These are phyloP conservation scores for Eudyptes chrysolophus DNA, from an alignment of 2,113 vertebrate genomes.

Conservation along the genomic window DNA sequence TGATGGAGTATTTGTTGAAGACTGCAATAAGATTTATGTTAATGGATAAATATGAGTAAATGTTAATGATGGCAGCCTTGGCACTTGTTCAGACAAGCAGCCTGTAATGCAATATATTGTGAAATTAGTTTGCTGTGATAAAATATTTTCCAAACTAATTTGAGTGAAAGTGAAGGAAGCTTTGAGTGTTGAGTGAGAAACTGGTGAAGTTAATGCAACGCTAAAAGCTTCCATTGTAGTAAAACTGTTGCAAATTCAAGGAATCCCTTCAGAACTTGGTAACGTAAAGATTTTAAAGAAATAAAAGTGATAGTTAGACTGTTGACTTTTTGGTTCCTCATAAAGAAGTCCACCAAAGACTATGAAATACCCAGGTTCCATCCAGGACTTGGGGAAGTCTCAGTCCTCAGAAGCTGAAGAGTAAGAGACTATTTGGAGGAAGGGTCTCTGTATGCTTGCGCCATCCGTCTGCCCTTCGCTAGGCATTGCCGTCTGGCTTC, in stretches of 20 bases:
- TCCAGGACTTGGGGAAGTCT: background rate
- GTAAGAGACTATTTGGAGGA: background rate
- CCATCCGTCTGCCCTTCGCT: rapidly evolving
- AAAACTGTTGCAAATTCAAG: background rate
- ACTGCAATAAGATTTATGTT: background rate
- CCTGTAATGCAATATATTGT: background rate
- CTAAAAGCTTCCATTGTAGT: background rate
- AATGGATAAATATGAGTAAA: background rate
- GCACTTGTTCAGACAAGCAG: background rate
- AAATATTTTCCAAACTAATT: background rate
- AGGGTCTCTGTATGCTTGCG: background rate
- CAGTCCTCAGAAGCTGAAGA: background rate
- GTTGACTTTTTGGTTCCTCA: background rate
- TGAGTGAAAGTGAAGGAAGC: background rate
- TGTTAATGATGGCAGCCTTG: background rate
- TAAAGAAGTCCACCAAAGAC: background rate
- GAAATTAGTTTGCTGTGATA: background rate
- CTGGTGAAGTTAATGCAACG: background rate
- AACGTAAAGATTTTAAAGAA: background rate
- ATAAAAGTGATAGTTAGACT: background rate
- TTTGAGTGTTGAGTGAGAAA: background rate
- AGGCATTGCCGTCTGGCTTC: no score
- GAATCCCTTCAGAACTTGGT: background rate
- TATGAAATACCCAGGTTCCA: background rate
- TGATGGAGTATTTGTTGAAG: background rate